A percentile compares a stretch with the other conserved stretches of the same genome.
These are phyloP conservation scores for Anoura caudifer DNA, from an alignment of 2,113 vertebrate genomes.

Conservation along the genomic window DNA sequence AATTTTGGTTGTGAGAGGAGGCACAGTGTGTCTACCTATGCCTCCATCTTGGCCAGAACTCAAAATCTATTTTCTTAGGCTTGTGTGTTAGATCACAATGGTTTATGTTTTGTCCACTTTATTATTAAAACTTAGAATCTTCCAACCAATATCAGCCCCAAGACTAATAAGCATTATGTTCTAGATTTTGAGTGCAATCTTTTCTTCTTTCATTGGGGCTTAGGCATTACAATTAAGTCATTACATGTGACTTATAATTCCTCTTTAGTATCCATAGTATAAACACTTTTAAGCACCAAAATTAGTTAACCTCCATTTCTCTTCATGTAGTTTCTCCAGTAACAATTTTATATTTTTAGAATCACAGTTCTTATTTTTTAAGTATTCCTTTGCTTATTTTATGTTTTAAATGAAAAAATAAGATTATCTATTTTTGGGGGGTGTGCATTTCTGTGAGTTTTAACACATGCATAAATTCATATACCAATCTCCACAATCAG, in stretches of 20 bases:
- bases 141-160: not conserved
- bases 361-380: not conserved
- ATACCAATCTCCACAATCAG: not conserved
- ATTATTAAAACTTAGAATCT: constrained; percentile 7
- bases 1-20: no score
- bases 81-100: not conserved
- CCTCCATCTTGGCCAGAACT: no score
- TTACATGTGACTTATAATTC: not conserved
- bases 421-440: not conserved
- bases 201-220: not conserved
- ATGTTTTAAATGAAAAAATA: not conserved
- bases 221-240: not conserved
- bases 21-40: no score
- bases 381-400: not conserved
- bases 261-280: not conserved
- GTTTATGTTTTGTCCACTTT: not conserved
- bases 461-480: not conserved
- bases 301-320: not conserved
- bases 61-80: not conserved
- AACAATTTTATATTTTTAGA: not conserved
- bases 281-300: not conserved
- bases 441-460: not conserved
- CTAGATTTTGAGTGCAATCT: not conserved
- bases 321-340: not conserved
- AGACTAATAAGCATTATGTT: not conserved